These are phyloP conservation scores for Dendrolimus houi DNA, from an alignment of 2,888 invertebrate genomes.

Conservation along the genomic window DNA sequence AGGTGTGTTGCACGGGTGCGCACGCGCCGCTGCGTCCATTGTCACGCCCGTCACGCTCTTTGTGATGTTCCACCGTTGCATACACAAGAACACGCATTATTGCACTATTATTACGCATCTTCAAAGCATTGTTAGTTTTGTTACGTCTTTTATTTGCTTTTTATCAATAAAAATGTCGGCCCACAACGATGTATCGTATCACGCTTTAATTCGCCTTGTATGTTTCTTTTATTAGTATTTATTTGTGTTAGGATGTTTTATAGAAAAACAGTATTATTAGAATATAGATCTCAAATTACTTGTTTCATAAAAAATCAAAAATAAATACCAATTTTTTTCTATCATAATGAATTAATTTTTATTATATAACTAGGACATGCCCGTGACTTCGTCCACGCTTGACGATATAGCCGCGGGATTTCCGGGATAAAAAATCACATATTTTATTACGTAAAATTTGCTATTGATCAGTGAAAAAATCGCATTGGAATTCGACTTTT, in stretches of 20 bases:
- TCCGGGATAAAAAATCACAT: too few relatives aligned
- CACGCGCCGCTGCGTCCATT: conserved; percentile 64
- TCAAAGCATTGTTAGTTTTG: conserved; percentile 66
- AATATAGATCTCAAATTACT: not conserved
- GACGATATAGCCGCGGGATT: too few relatives aligned
- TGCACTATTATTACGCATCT: conserved; percentile 72
- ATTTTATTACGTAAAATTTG: too few relatives aligned
- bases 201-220: conserved; percentile 54
- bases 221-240: conserved; percentile 43
- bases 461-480: too few relatives aligned
- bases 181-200: conserved; percentile 64
- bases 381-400: too few relatives aligned
- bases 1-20: conserved; percentile 45
- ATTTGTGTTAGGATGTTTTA: conserved; percentile 14
- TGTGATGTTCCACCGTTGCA: conserved; percentile 40
- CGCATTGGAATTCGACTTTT: too few relatives aligned
- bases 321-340: too few relatives aligned
- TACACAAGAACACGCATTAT: conserved; percentile 56
- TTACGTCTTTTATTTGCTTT: conserved; percentile 56
- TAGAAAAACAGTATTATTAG: not conserved
- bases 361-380: too few relatives aligned
- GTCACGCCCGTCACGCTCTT: conserved; percentile 60
- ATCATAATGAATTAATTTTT: too few relatives aligned
- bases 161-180: conserved; percentile 52
- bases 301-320: not conserved